phyloP scores from a whole-genome alignment of 1,140 invertebrate genomes.

The Thaumatotibia leucotreta region DNA sequence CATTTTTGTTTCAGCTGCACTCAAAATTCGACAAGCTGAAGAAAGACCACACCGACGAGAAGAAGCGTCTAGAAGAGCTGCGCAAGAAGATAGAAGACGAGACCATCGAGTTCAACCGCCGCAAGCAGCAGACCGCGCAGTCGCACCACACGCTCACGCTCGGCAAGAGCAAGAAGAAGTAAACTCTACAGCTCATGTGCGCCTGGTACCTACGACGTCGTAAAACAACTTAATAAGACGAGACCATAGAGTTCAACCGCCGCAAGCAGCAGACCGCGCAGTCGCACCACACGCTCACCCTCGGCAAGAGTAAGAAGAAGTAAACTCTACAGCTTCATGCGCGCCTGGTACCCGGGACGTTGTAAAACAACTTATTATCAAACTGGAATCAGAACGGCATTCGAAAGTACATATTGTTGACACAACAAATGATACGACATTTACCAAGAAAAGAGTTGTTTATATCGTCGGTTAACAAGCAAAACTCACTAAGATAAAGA shows the following conservation, averaged over 20 bases:
- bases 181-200: slow-evolving; percentile 13
- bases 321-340: slow-evolving; percentile 34
- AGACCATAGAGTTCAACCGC: slow-evolving; percentile 92
- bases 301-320: slow-evolving; percentile 93
- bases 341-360: neutral
- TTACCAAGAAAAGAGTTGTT: too few relatives aligned
- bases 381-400: too few relatives aligned
- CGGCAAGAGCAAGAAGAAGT: slow-evolving; percentile 92
- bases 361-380: too few relatives aligned
- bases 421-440: too few relatives aligned
- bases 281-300: slow-evolving; percentile 89
- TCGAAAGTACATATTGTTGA: too few relatives aligned
- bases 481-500: too few relatives aligned
- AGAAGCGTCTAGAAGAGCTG: slow-evolving; percentile 93
- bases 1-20: slow-evolving; percentile 84
- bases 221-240: too few relatives aligned
- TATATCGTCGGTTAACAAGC: too few relatives aligned
- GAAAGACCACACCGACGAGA: slow-evolving; percentile 96
- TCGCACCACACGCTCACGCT: slow-evolving; percentile 90
- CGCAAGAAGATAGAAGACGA: slow-evolving; percentile 96
- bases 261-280: slow-evolving; percentile 86
- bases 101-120: slow-evolving; percentile 90
- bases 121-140: slow-evolving; percentile 86
- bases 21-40: slow-evolving; percentile 96
- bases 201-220: neutral